Conservation (phyloP, 2,888 invertebrate species). For the Sepioteuthis lessoniana region DNA sequence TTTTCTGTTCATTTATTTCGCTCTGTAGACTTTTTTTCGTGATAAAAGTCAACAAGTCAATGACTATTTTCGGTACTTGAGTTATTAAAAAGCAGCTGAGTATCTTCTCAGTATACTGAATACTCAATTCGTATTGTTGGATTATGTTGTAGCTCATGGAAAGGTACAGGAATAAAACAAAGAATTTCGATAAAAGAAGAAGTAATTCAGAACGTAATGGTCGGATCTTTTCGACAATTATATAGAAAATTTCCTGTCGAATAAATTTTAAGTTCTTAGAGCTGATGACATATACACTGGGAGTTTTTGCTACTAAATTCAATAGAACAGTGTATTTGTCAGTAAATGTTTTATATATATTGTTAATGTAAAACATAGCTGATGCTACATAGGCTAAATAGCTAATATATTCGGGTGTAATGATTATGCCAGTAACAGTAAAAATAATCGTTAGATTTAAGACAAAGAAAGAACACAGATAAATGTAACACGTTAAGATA, state of each 20-base stretch:
- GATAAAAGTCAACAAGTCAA: background rate
- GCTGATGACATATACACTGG: background rate
- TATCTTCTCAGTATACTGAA: background rate
- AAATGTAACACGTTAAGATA: background rate
- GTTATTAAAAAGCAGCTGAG: background rate
- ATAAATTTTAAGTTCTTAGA: background rate
- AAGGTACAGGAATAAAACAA: background rate
- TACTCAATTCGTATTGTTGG: background rate
- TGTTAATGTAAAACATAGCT: background rate
- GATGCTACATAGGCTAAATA: background rate
- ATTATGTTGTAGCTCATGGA: background rate
- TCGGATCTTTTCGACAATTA: background rate
- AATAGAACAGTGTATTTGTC: background rate
- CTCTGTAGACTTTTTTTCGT: background rate
- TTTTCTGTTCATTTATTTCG: background rate
- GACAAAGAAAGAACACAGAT: background rate
- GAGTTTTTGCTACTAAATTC: background rate
- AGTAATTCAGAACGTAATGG: background rate
- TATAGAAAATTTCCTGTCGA: background rate
- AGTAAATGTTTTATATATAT: background rate
- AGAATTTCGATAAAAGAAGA: background rate
- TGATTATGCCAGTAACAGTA: background rate
- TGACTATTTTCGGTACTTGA: background rate
- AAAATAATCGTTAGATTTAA: background rate
- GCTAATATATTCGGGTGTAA: background rate